A percentile compares a stretch with the other conserved stretches of the same genome.
Conservation (phyloP, 2,113 vertebrate species). For the Ctenodactylus gundi region DNA sequence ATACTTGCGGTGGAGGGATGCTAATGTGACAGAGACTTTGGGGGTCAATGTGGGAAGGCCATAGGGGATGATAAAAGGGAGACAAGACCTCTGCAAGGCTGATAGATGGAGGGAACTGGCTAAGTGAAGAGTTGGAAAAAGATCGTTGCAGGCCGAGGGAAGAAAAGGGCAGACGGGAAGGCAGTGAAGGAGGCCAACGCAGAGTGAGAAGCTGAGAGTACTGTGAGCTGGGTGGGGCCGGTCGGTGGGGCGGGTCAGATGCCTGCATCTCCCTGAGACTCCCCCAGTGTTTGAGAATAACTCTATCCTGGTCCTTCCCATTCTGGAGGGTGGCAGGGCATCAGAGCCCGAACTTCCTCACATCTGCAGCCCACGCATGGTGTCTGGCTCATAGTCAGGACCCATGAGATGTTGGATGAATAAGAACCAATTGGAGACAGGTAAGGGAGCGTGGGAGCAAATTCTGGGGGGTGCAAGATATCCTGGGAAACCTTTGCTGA, state of each 20-base stretch:
- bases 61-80: background rate
- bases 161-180: background rate
- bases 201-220: rapidly evolving
- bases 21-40: background rate
- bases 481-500: background rate
- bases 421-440: background rate
- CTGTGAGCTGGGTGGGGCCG: background rate
- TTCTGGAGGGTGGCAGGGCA: rapidly evolving
- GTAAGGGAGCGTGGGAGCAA: background rate
- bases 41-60: no score
- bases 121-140: background rate
- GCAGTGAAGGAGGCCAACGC: background rate
- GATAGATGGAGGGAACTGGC: background rate
- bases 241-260: no score
- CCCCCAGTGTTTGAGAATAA: rapidly evolving
- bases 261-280: background rate
- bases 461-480: background rate
- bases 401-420: background rate
- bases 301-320: background rate
- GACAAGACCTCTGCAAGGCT: background rate
- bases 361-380: background rate
- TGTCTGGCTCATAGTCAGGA: background rate
- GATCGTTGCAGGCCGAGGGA: background rate
- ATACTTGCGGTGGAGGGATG: background rate
- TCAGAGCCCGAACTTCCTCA: rapidly evolving